Evolutionary conservation across 2,888 invertebrate species (phyloP), one percentile per base, ranked within the genome.

Genomic region (Tinea pellionella): DNA sequence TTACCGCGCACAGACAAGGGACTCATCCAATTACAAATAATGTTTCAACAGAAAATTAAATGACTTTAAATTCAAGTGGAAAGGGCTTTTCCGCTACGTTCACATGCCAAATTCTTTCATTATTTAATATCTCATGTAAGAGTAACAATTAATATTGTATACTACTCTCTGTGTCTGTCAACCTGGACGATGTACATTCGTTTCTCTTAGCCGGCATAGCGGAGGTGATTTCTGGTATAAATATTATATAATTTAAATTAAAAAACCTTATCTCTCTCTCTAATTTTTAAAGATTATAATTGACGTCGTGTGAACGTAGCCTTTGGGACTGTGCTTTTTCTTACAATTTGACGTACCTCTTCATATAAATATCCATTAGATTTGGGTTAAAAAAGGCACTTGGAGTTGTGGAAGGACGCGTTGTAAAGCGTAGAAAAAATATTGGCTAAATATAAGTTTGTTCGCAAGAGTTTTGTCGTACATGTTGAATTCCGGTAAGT

Each of bases 391-490:
- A 53, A n/a, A 79, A 81, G 78, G 81, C 81, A 82, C 79, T 85
- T 79, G 72, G 75, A 75, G 75, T 71, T 69, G 65, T 66, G 66
- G 68, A 74, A 68, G 67, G 24, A 53, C 19, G 53, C 53, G 8
- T 47, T 47, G 47, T 24, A 51, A 51, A n/a, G 53, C 53, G 18
- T 53, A 18, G 6, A 53, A 11, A 51, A 47, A 13, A 37, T 37
- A 37, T 37, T 47, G 47, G 91, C 92, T 94, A 94, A 89, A 94
- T 94, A 89, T 91, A 94, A 75, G 93, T 93, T 86, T 94, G 94
- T 89, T 94, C 94, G 88, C 93, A 93, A 84, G 94, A 93, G 80
- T 93, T 93, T 84, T 94, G 93, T 72, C 93, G 90, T 81, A 91
- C 88, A 78, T 90, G 89, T 73, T 91, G 91, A 70, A 91, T 90